Percentiles rank a stretch among this genome's conserved stretches.
These are phyloP conservation scores for Corbicula japonica DNA, from an alignment of 2,888 invertebrate genomes.

Conservation along the genomic window DNA sequence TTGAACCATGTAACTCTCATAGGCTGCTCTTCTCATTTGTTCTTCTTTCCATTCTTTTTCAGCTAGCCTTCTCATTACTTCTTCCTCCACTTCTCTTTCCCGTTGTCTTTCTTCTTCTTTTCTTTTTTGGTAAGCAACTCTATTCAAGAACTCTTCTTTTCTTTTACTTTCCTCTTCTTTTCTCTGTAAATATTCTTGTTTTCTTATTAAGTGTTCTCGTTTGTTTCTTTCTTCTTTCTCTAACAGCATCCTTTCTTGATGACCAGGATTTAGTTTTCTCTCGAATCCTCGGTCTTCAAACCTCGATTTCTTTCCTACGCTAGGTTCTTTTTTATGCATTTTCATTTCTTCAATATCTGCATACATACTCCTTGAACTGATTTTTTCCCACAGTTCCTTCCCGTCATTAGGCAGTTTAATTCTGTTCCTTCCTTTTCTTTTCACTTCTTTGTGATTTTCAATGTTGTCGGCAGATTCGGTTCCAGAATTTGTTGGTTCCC, in stretches of 20 bases:
- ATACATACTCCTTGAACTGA: constrained; percentile 60
- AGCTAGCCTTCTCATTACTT: not conserved
- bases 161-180: constrained; percentile 22
- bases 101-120: constrained; percentile 24
- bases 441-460: constrained; percentile 15
- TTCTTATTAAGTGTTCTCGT: not conserved
- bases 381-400: constrained; percentile 51
- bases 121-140: constrained; percentile 12
- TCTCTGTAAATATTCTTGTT: not conserved
- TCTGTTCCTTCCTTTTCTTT: constrained; percentile 32
- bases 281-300: constrained; percentile 12
- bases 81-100: constrained; percentile 9
- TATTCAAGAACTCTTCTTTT: constrained; percentile 19
- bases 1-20: constrained; percentile 5
- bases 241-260: not conserved
- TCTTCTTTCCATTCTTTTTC: constrained; percentile 12
- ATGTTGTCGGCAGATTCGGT: constrained; percentile 36
- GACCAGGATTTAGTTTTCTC: not conserved
- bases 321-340: constrained; percentile 24
- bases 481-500: constrained; percentile 25
- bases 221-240: constrained; percentile 4
- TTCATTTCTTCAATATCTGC: constrained; percentile 61
- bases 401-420: constrained; percentile 46
- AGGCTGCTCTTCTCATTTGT: constrained; percentile 14
- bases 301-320: not conserved